These are phyloP conservation scores for Myathropa florea DNA, from an alignment of 2,888 invertebrate genomes.

Conservation along the genomic window DNA sequence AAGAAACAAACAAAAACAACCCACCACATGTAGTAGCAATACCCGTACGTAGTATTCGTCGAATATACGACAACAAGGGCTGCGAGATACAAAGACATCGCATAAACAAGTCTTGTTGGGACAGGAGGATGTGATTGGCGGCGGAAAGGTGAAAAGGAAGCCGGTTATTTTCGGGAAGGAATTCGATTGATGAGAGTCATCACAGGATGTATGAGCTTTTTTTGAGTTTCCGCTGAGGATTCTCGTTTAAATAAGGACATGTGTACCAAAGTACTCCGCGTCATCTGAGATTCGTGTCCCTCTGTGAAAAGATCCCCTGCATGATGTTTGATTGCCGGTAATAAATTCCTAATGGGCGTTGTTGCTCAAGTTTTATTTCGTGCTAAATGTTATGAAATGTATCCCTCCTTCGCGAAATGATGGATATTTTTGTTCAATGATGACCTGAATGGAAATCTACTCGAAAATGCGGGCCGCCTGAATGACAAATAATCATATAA, in stretches of 20 bases:
- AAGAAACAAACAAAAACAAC: slow-evolving; percentile 55
- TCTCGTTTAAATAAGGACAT: slow-evolving; percentile 10
- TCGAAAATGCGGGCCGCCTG: too few species aligned
- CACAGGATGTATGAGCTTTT: slow-evolving; percentile 6
- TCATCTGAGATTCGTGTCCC: not conserved
- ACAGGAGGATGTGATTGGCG: slow-evolving; percentile 22
- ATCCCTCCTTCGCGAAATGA: slow-evolving; percentile 45
- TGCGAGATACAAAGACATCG: slow-evolving; percentile 13
- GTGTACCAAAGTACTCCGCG: not conserved
- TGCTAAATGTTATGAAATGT: slow-evolving; percentile 65
- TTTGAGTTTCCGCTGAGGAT: slow-evolving; percentile 6
- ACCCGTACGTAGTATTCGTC: not conserved
- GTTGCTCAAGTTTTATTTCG: slow-evolving; percentile 65
- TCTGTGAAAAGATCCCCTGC: not conserved
- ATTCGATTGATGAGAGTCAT: slow-evolving; percentile 56
- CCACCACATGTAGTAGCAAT: slow-evolving; percentile 64
- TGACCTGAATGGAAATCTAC: too few species aligned
- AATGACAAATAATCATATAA: too few species aligned
- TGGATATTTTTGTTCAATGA: slow-evolving; percentile 6
- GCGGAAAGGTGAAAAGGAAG: slow-evolving; percentile 28
- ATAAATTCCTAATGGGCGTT: slow-evolving; percentile 65
- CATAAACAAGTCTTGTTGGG: slow-evolving; percentile 43
- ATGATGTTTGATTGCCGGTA: slow-evolving; percentile 51
- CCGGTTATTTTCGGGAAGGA: slow-evolving; percentile 19
- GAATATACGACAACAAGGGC: not conserved